Percentiles rank a stretch among this genome's conserved stretches.
Conservation (phyloP, 2,113 vertebrate genomes). For the Epinephelus lanceolatus region DNA sequence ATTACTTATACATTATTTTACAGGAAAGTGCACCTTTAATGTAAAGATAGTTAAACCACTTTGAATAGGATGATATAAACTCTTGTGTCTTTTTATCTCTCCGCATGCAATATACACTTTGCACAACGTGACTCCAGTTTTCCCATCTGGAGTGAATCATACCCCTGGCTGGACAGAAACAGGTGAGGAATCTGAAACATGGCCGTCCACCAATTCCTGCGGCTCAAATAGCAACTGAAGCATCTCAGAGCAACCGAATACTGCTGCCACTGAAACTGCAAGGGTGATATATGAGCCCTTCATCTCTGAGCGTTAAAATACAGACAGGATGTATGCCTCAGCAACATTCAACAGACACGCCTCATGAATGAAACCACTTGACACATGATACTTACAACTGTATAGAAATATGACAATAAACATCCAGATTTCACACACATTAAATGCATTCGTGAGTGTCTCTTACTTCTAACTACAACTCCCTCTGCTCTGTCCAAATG, state of each 20-base stretch:
- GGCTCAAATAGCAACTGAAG: slow-evolving; percentile 41
- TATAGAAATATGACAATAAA: background rate
- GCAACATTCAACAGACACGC: background rate
- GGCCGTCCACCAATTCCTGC: slow-evolving; percentile 20
- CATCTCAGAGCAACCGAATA: slow-evolving; percentile 14
- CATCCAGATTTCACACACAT: background rate
- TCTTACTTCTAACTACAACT: background rate
- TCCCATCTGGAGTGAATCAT: slow-evolving; percentile 31
- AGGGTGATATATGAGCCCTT: background rate
- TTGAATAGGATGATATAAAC: too few species aligned
- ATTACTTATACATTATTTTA: too few species aligned
- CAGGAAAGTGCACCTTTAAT: too few species aligned
- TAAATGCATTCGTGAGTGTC: background rate
- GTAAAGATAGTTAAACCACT: background rate
- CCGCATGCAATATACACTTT: background rate
- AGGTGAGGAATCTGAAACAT: slow-evolving; percentile 54
- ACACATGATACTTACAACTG: background rate
- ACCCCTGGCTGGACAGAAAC: slow-evolving; percentile 23
- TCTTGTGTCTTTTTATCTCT: background rate
- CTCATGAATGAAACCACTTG: background rate
- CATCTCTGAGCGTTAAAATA: slow-evolving; percentile 12
- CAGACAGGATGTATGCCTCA: slow-evolving; percentile 33
- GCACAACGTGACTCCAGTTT: background rate
- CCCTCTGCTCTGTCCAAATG: background rate
- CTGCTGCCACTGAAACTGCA: background rate